Evolutionary conservation across 2,113 vertebrate genomes (phyloP), one percentile per base, ranked within the genome.

Genomic region (Lepisosteus osseus): DNA sequence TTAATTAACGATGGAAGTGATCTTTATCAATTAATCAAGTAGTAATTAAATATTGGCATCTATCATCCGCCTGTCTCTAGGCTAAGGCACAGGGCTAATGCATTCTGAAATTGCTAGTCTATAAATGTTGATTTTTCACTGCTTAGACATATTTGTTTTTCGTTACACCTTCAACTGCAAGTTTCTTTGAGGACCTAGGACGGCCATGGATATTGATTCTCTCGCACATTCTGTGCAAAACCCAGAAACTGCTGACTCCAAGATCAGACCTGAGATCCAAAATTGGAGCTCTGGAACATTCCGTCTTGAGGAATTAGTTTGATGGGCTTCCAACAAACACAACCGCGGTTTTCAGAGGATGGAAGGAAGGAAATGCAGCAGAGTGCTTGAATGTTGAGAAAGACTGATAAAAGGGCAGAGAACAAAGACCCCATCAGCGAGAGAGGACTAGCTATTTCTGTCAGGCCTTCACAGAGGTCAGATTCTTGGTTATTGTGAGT

Each of bases 401-500:
- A 6, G 1, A 3, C 55, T 61, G 65, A 67, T 73, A 73, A 73
- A 44, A 43, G 65, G 65, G 29, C n/a, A 40, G 63, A 6, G 13
- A 7, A 44, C 5, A 65, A 65, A 29, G 14, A 44, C 12, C 0
- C 12, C 5, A 51, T 3, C 47, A 75, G 70, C 54, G 15, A 12
- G 12, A 72, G 77, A 66, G 73, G 71, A 72, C 42, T 63, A 70
- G 8, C 2, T n/a, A 42, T 69, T 71, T 73, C 65, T 56, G 72
- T 74, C 55, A 72, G 63, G 41, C 68, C 56, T 54, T 29, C 9
- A 69, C 42, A 67, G 65, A 41, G 29, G 15, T 29, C 67, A 14
- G 7, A 51, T 51, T 9, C 47, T 51, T 70, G 72, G 70, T 71
- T 51, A 59, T 59, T 72, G 77, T 51, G 65, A 44, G 1, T 55